A percentile compares a stretch with the other conserved stretches of the same genome.
Conservation (phyloP, 2,797 vertebrate genomes). For the Sebastes taczanowskii region DNA sequence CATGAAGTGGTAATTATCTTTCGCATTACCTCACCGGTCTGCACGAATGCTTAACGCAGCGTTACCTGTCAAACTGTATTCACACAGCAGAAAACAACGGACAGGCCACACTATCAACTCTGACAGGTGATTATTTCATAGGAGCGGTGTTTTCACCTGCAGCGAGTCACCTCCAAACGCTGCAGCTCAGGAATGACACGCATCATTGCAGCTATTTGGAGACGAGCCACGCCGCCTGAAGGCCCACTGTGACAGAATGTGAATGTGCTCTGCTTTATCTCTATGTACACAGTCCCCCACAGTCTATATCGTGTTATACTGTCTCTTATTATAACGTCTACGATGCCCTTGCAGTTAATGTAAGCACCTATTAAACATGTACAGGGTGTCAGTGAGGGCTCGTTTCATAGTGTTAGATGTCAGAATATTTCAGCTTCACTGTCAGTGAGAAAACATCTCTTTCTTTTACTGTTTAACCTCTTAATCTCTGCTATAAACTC, state of each 20-base stretch:
- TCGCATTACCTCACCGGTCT: not conserved
- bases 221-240: not conserved
- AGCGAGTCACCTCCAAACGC: conserved; percentile 36
- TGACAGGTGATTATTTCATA: conserved; percentile 52
- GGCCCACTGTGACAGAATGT: not conserved
- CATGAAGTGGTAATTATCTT: conserved; percentile 14
- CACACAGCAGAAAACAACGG: conserved; percentile 18
- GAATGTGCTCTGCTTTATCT: not conserved
- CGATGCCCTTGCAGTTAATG: not conserved
- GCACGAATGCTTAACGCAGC: conserved; percentile 4
- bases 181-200: conserved; percentile 22
- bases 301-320: not conserved
- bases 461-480: not conserved
- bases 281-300: not conserved
- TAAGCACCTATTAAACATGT: not conserved
- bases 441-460: not conserved
- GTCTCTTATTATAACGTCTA: not conserved
- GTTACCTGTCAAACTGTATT: conserved; percentile 28
- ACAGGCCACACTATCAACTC: conserved; percentile 29
- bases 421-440: not conserved
- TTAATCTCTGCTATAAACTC: not conserved
- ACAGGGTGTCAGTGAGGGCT: not conserved
- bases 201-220: conserved; percentile 16
- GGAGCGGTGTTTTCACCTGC: not conserved
- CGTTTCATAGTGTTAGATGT: not conserved